These are phyloP conservation scores for Hypomecis punctinalis DNA, from an alignment of 2,888 invertebrate species.

Conservation along the genomic window DNA sequence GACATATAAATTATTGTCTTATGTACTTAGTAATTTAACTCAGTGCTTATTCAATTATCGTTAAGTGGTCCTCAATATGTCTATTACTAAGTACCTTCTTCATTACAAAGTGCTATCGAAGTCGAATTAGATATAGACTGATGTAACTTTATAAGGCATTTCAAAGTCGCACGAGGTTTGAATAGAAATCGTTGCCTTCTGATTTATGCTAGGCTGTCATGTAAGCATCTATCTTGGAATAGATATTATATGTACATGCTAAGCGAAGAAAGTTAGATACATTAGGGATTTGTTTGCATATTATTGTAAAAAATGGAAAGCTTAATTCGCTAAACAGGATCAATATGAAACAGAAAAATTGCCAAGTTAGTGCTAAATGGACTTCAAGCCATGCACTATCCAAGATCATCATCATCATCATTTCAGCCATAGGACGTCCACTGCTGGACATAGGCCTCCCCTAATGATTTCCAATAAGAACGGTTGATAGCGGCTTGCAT, in stretches of 20 bases:
- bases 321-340: too few species aligned
- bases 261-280: background rate
- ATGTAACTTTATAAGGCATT: conserved; percentile 12
- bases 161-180: conserved; percentile 26
- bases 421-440: too few species aligned
- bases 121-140: conserved; percentile 11
- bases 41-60: background rate
- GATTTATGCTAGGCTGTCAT: conserved; percentile 8
- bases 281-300: too few species aligned
- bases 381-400: too few species aligned
- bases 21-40: background rate
- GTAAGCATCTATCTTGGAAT: background rate
- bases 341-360: too few species aligned
- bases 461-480: too few species aligned
- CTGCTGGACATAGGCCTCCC: too few species aligned
- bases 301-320: too few species aligned
- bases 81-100: background rate
- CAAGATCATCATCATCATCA: too few species aligned
- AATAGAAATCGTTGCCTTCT: conserved; percentile 14
- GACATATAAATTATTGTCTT: background rate
- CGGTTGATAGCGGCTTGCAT: too few species aligned
- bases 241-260: conserved; percentile 1
- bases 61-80: conserved; percentile 5
- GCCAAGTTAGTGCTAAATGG: too few species aligned
- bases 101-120: conserved; percentile 3